Evolutionary conservation across 2,888 invertebrate genomes (phyloP).

Genomic region (Dasypolia templi): DNA sequence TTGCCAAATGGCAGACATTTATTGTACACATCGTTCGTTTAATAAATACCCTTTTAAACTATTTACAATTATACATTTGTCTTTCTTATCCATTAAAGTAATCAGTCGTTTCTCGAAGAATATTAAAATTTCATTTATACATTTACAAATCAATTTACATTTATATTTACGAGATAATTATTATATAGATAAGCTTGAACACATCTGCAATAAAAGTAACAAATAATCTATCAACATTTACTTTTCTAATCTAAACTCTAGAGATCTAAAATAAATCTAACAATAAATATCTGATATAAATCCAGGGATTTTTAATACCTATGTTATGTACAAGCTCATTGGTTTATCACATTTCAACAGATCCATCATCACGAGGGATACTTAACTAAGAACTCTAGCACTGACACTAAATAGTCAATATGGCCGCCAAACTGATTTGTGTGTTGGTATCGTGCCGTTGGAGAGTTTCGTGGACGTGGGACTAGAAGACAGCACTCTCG

Average conservation of each 20-base stretch:
- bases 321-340: slow-evolving; percentile 89
- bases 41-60: slow-evolving; percentile 79
- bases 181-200: slow-evolving; percentile 83
- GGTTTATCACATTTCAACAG: slow-evolving; percentile 88
- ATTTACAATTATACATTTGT: slow-evolving; percentile 78
- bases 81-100: slow-evolving; percentile 76
- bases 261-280: slow-evolving; percentile 77
- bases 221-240: slow-evolving; percentile 79
- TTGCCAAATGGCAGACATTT: slow-evolving; percentile 68
- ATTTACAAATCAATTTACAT: slow-evolving; percentile 67
- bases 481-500: slow-evolving; percentile 83
- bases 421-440: slow-evolving; percentile 94
- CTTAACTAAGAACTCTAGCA: slow-evolving; percentile 70
- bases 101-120: slow-evolving; percentile 83
- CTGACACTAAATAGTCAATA: slow-evolving; percentile 89
- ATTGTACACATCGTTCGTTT: slow-evolving; percentile 71
- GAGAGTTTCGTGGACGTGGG: slow-evolving; percentile 91
- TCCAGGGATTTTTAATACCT: slow-evolving; percentile 79
- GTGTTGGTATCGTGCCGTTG: slow-evolving; percentile 88
- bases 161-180: slow-evolving; percentile 65
- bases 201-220: slow-evolving; percentile 84
- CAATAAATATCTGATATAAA: slow-evolving; percentile 84
- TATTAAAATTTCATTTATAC: slow-evolving; percentile 66
- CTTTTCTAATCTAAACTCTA: slow-evolving; percentile 75
- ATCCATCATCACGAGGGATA: slow-evolving; percentile 74